phyloP scores from a whole-genome alignment of 1,140 invertebrate genomes.

The Potamilus streckersoni region DNA sequence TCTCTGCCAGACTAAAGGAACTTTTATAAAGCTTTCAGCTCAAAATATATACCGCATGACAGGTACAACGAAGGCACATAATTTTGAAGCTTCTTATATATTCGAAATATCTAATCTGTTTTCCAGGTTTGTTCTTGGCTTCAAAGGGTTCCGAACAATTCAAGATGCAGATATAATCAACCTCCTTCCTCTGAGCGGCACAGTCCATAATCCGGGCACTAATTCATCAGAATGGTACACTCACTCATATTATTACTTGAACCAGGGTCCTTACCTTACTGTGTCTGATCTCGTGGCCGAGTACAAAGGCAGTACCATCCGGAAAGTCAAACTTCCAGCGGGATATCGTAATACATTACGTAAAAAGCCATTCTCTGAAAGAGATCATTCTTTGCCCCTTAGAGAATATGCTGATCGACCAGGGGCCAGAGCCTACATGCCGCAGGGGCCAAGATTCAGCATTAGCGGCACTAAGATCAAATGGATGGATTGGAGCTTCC shows the following conservation, averaged over 20 bases:
- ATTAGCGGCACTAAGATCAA: conserved; percentile 15
- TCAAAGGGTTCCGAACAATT: conserved; percentile 8
- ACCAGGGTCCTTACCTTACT: conserved; percentile 21
- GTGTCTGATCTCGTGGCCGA: conserved; percentile 8
- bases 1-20: no score
- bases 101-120: not conserved
- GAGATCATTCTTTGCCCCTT: conserved; percentile 11
- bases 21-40: no score
- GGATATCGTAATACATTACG: conserved; percentile 12
- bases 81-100: no score
- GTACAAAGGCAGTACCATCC: conserved; percentile 4
- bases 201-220: conserved; percentile 19
- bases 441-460: conserved; percentile 13
- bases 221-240: conserved; percentile 24
- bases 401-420: conserved; percentile 17
- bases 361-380: conserved; percentile 18
- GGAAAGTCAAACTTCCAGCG: conserved; percentile 17
- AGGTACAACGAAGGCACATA: no score
- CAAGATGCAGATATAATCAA: conserved; percentile 12
- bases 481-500: conserved; percentile 32
- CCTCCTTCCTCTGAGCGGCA: conserved; percentile 16
- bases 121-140: conserved; percentile 13
- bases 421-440: conserved; percentile 19
- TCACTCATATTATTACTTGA: conserved; percentile 26
- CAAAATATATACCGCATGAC: no score